Evolutionary conservation across 1,140 invertebrate genomes (phyloP).

Genomic region (Antheraea mylitta): DNA sequence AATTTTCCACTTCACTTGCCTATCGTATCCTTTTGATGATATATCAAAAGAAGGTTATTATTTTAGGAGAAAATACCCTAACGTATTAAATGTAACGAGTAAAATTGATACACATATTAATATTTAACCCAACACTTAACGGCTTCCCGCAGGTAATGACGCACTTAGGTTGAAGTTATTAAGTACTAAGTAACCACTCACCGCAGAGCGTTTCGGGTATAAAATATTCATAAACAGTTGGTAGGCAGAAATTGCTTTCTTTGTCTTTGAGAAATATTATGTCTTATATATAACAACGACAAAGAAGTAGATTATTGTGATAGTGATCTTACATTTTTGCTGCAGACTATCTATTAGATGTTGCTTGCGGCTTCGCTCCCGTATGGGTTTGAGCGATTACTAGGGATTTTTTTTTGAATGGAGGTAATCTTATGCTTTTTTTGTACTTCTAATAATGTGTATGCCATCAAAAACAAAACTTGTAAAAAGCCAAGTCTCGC

Average conservation of each 20-base stretch:
- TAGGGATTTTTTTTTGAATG: too few relatives aligned
- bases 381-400: too few relatives aligned
- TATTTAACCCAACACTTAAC: slow-evolving; percentile 19
- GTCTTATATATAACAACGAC: background rate
- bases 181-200: slow-evolving; percentile 23
- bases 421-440: too few relatives aligned
- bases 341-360: too few relatives aligned
- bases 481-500: too few relatives aligned
- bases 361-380: too few relatives aligned
- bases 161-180: slow-evolving; percentile 29
- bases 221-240: slow-evolving; percentile 29
- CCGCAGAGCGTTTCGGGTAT: slow-evolving; percentile 23
- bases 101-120: slow-evolving; percentile 16
- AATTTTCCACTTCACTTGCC: background rate
- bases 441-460: too few relatives aligned
- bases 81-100: background rate
- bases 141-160: background rate
- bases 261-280: background rate
- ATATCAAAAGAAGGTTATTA: background rate
- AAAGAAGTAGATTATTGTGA: background rate
- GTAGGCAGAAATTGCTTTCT: slow-evolving; percentile 13
- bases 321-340: background rate
- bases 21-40: background rate
- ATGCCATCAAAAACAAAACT: too few relatives aligned
- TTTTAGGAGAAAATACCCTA: background rate